phyloP scores from a whole-genome alignment of 2,888 invertebrate genomes.

The Diplazon laetatorius region DNA sequence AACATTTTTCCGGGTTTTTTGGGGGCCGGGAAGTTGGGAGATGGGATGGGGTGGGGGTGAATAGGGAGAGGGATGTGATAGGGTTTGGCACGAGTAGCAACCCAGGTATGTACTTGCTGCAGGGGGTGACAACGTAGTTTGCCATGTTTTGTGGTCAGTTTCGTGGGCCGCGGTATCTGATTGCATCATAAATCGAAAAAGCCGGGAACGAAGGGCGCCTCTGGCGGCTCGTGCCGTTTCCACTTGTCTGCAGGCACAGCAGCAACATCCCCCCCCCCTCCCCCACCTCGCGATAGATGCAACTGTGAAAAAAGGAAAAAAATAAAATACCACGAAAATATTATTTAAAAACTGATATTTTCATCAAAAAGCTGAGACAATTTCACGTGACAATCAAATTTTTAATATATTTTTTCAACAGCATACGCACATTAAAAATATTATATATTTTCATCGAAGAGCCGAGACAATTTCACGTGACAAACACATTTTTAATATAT shows the following conservation, averaged over 20 bases:
- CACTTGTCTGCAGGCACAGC: background rate
- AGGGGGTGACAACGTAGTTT: constrained; percentile 78
- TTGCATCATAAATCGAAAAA: constrained; percentile 79
- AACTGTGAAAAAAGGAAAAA: no score
- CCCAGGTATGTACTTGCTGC: constrained; percentile 72
- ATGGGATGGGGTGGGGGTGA: background rate
- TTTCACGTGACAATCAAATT: no score
- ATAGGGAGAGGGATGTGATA: background rate
- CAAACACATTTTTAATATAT: no score
- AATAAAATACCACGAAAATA: no score
- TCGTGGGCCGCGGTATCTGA: constrained; percentile 78
- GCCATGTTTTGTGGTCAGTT: constrained; percentile 79
- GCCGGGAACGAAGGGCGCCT: constrained; percentile 49
- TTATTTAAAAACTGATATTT: no score
- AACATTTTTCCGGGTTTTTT: constrained; percentile 61
- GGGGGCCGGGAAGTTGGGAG: constrained; percentile 7
- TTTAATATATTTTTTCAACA: no score
- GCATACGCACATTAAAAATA: no score
- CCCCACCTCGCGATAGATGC: no score
- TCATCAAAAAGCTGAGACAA: no score
- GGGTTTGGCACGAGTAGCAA: background rate
- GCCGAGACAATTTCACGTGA: no score
- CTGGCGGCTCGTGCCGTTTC: constrained; percentile 8
- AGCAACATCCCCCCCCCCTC: background rate
- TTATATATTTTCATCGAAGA: no score